phyloP scores from a whole-genome alignment of 1,140 invertebrate species.

The Hirudo medicinalis region DNA sequence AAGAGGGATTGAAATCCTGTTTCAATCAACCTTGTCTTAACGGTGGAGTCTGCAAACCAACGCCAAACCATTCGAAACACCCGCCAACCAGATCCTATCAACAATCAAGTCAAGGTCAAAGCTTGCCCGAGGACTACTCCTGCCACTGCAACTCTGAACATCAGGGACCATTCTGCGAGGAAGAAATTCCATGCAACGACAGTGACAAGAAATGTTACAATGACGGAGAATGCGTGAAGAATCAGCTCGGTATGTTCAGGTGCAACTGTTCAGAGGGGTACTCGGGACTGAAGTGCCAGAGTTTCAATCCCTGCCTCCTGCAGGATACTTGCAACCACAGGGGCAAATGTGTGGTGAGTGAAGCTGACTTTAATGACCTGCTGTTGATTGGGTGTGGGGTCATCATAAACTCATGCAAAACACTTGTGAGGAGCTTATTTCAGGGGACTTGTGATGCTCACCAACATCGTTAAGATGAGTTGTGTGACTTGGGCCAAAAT shows the following conservation, averaged over 20 bases:
- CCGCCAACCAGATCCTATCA: background rate
- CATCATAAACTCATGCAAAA: too few species aligned
- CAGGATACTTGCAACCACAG: conserved; percentile 13
- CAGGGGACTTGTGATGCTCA: too few species aligned
- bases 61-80: background rate
- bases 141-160: conserved; percentile 15
- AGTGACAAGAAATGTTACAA: conserved; percentile 21
- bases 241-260: background rate
- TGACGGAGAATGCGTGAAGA: conserved; percentile 12
- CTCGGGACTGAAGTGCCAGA: conserved; percentile 17
- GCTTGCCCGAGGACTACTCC: background rate
- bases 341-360: conserved; percentile 16
- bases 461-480: too few species aligned
- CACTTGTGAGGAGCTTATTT: too few species aligned
- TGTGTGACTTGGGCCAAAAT: too few species aligned
- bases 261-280: conserved; percentile 19
- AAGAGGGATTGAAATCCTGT: background rate
- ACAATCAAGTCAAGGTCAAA: too few species aligned
- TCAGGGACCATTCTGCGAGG: conserved; percentile 18
- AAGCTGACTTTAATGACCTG: too few species aligned
- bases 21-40: background rate
- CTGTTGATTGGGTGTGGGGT: too few species aligned
- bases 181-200: conserved; percentile 20
- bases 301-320: conserved; percentile 17
- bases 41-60: background rate